A percentile compares a stretch with the other conserved stretches of the same genome.
These are phyloP conservation scores for Phallusia fumigata DNA, from an alignment of 23 tunicate genomes.

Conservation along the genomic window DNA sequence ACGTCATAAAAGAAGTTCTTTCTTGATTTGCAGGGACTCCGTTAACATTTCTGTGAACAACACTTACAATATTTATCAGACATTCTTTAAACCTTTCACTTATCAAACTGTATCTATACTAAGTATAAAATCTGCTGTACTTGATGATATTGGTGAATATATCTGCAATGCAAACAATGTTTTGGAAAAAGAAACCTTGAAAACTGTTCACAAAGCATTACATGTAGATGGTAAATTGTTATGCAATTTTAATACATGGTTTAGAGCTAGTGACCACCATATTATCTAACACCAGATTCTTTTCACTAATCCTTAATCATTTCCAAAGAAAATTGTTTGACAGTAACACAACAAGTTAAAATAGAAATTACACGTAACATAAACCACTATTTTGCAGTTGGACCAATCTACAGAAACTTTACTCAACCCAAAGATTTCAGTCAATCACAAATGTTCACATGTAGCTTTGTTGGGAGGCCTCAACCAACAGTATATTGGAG, in stretches of 20 bases:
- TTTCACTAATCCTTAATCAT: no score
- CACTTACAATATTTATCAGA: background rate
- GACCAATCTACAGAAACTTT: background rate
- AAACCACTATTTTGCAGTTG: background rate
- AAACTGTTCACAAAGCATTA: background rate
- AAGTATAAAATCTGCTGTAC: background rate
- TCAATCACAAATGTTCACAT: background rate
- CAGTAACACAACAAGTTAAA: no score
- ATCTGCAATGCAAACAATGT: background rate
- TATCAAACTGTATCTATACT: background rate
- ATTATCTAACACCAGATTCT: no score
- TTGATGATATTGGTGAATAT: background rate
- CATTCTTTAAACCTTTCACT: background rate
- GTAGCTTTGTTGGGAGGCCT: constrained; percentile 8
- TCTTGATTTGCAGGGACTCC: background rate
- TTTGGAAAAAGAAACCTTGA: background rate
- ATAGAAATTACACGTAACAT: no score
- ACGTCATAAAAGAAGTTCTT: no score
- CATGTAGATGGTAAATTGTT: background rate
- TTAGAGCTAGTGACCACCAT: no score
- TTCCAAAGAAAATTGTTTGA: no score
- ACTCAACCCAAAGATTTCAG: background rate
- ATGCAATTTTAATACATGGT: no score
- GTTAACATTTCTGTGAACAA: background rate
- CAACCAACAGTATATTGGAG: constrained; percentile 3